phyloP scores from a whole-genome alignment of 2,113 vertebrate species.

The Ondatra zibethicus region DNA sequence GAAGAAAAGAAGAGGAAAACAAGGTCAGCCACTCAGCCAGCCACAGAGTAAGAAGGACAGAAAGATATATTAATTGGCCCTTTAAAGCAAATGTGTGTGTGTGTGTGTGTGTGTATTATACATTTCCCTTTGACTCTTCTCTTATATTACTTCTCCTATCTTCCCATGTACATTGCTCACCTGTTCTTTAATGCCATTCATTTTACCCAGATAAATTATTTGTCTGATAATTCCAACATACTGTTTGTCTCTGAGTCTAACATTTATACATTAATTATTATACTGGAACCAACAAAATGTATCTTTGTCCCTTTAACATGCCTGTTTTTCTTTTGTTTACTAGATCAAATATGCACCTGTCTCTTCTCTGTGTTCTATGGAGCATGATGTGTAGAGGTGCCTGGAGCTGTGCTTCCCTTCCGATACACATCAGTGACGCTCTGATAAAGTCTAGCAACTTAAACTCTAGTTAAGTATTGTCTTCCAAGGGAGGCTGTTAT shows the following conservation, averaged over 20 bases:
- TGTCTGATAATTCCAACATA: background rate
- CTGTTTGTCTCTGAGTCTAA: background rate
- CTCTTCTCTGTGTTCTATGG: too few relatives aligned
- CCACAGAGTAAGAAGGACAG: too few relatives aligned
- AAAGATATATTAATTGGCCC: background rate
- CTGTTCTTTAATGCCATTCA: background rate
- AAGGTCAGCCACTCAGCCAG: too few relatives aligned
- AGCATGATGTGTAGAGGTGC: background rate
- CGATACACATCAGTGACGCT: fast-evolving
- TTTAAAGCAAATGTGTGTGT: background rate
- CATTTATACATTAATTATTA: background rate
- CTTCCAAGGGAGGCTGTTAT: background rate
- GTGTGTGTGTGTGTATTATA: background rate
- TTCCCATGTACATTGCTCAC: background rate
- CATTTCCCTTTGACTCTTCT: background rate
- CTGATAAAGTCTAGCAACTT: background rate
- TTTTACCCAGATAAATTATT: background rate
- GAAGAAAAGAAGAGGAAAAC: background rate
- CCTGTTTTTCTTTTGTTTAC: background rate
- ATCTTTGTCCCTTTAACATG: background rate
- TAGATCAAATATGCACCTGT: background rate
- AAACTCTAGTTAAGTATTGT: background rate
- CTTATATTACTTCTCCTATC: too few relatives aligned
- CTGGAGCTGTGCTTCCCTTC: background rate
- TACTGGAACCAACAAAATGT: background rate